Conservation (phyloP, 2,888 invertebrate genomes). For the Smittia sp. region DNA sequence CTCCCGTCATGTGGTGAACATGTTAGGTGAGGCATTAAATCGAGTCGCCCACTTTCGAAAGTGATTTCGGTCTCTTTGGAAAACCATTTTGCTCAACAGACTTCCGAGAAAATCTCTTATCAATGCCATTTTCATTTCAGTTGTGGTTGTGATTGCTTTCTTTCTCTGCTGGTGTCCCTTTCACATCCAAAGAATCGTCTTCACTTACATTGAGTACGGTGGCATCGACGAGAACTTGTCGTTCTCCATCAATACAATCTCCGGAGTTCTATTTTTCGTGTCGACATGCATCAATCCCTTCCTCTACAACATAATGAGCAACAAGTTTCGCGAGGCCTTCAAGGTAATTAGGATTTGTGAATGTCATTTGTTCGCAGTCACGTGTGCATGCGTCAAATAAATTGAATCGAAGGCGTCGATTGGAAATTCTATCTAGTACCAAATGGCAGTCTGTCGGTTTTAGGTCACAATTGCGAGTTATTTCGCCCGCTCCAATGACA, state of each 20-base stretch:
- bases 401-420: background rate
- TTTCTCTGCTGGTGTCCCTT: slow-evolving; percentile 91
- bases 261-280: slow-evolving; percentile 86
- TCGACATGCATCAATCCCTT: slow-evolving; percentile 92
- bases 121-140: slow-evolving; percentile 53
- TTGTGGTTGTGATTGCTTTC: slow-evolving; percentile 86
- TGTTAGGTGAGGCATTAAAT: slow-evolving; percentile 56
- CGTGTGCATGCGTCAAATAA: background rate
- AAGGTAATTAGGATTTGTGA: slow-evolving; percentile 60
- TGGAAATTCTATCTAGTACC: slow-evolving; percentile 21
- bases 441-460: slow-evolving; percentile 33
- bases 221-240: slow-evolving; percentile 6
- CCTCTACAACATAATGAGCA: slow-evolving; percentile 91
- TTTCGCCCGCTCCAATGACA: background rate
- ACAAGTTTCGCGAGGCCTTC: slow-evolving; percentile 89
- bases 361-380: background rate
- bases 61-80: no score
- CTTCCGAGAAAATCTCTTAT: background rate
- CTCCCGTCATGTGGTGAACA: slow-evolving; percentile 57
- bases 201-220: slow-evolving; percentile 44
- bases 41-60: no score
- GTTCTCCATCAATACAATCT: slow-evolving; percentile 70
- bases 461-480: slow-evolving; percentile 36
- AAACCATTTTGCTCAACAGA: no score
- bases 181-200: slow-evolving; percentile 78